Conservation (phyloP, 2,797 vertebrate genomes). For the Adrianichthys oophorus region DNA sequence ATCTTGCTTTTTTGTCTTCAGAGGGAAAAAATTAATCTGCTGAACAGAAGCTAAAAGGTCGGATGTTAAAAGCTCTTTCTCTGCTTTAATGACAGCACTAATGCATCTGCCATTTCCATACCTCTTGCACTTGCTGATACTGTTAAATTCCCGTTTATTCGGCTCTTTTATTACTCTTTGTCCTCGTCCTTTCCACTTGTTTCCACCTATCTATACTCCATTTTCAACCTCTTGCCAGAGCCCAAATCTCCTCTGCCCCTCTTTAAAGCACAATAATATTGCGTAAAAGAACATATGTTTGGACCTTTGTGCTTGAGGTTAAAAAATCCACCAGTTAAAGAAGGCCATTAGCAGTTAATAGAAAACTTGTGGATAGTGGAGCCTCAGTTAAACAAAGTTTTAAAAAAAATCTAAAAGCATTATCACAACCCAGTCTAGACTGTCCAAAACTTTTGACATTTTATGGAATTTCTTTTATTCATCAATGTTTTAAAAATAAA, state of each 20-base stretch:
- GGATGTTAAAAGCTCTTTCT: conserved; percentile 52
- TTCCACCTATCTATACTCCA: conserved; percentile 18
- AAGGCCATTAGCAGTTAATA: conserved; percentile 66
- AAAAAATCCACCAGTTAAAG: conserved; percentile 50
- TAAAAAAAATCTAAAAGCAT: too few species aligned
- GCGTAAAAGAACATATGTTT: conserved; percentile 21
- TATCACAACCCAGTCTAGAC: too few species aligned
- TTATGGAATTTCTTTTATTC: too few species aligned
- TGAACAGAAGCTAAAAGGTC: conserved; percentile 37
- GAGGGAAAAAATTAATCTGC: background rate
- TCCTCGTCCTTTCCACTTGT: background rate
- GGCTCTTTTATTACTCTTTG: conserved; percentile 1
- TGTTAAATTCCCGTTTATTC: conserved; percentile 25
- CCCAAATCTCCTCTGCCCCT: background rate
- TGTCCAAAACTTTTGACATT: too few species aligned
- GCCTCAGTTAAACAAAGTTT: conserved; percentile 27
- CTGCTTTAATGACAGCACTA: conserved; percentile 43
- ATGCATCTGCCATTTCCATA: conserved; percentile 65
- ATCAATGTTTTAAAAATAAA: too few species aligned
- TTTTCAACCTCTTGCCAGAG: conserved; percentile 11
- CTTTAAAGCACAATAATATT: background rate
- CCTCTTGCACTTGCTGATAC: conserved; percentile 17
- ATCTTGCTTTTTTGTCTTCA: conserved; percentile 20
- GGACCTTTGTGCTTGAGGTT: conserved; percentile 21
- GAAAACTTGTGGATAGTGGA: conserved; percentile 51